Evolutionary conservation across 2,113 vertebrate species (phyloP).

Genomic region (Brachypodius melanocephalos): DNA sequence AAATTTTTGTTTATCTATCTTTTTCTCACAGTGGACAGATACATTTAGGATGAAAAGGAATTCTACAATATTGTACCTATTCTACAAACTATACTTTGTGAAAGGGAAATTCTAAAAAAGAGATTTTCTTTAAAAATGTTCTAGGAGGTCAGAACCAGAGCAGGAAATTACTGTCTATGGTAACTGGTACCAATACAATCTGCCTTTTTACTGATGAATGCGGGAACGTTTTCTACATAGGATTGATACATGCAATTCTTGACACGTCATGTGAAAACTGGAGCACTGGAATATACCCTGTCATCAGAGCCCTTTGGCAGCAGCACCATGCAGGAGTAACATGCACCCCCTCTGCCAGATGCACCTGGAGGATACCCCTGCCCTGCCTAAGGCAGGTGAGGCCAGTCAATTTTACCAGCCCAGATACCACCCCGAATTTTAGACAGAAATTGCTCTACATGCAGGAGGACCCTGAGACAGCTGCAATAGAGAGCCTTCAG

Average conservation of each 20-base stretch:
- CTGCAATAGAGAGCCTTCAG: neutral
- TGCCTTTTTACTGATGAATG: neutral
- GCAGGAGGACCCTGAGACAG: neutral
- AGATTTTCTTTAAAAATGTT: neutral
- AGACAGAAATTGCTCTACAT: neutral
- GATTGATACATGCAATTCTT: neutral
- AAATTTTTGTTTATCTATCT: neutral
- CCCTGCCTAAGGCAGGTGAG: neutral
- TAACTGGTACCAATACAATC: neutral
- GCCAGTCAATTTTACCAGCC: neutral
- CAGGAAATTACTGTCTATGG: conserved; percentile 6
- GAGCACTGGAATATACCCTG: neutral
- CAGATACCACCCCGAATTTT: neutral
- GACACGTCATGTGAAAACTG: neutral
- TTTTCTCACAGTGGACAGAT: neutral
- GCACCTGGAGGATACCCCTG: neutral
- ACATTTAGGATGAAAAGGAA: neutral
- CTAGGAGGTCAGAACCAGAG: neutral
- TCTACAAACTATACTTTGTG: neutral
- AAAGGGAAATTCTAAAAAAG: neutral
- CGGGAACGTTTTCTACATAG: neutral
- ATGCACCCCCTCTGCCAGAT: rapidly evolving
- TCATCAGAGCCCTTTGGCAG: neutral
- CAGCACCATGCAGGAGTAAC: neutral
- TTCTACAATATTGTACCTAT: neutral